Base-by-base conservation (phyloP, 2,888 invertebrate genomes). In the Fragum fragum region DNA sequence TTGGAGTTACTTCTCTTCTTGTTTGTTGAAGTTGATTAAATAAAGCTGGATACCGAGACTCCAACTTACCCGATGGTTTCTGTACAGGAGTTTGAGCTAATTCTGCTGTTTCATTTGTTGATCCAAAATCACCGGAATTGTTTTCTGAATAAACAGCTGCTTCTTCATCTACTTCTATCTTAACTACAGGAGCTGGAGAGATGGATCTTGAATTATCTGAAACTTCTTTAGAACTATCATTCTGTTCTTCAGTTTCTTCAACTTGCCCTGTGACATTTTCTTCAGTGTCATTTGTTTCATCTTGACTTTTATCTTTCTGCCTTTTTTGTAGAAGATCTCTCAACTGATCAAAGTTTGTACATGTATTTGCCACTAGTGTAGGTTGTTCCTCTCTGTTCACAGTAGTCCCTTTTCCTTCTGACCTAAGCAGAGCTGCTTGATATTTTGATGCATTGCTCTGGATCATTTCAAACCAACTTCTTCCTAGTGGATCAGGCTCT, bases 401-500 rank as follows among this genome's bases (percentile, higher is more conserved):
- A 9, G 57, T 9, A 11, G 21, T 66, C 23, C 66, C 66, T 39
- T 74, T 59, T 9, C 32, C 68, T 9, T 26, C 72, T 55, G 76
- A 42, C 53, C 76, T 68, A 55, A 68, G 69, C 14, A 84, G 42
- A 16, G 85, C 85, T n/a, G 82, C 82, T 28, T 85, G 85, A 66
- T 85, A 85, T 39, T 73, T 80, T 16, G 57, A 78, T 16, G 83
- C 82, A 75, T 85, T 85, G 23, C 78, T 72, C 71, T 80, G 82
- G 1, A 85, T 81, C 78, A 76, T 80, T 61, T 85, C 85, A 73
- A 83, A 80, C 85, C 85, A 85, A 18, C 63, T 73, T 32, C 72
- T 73, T n/a, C 75, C 74, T 26, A 42, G 61, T 36, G 69, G 70
- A 23, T 72, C 76, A 26, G 23, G 26, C 26, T 29, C 71, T 29